Evolutionary conservation across 2,797 vertebrate species (phyloP), one percentile per base, ranked within the genome.

Genomic region (Novumbra hubbsi): DNA sequence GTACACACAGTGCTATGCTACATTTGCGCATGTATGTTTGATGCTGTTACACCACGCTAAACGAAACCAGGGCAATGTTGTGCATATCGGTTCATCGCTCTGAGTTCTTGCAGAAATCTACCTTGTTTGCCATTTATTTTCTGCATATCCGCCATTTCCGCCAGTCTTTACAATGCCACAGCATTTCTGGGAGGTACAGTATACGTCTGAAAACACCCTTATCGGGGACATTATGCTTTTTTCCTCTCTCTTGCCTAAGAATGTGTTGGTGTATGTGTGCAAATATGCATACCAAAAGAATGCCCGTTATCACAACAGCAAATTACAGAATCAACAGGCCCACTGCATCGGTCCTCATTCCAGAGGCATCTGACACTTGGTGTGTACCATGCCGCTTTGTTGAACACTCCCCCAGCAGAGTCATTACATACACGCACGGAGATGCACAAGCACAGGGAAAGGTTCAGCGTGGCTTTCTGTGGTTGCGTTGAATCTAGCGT

Each of bases 401-500:
- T 84, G 77, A 84, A 77, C 73, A 81, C 34, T 50, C 76, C 75
- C 76, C 71, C 66, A 55, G 71, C 74, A 81, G 74, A 82, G 79
- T 86, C 72, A 83, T 83, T 78, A 72, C 65, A 63, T 65, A 72
- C 48, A 60, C 55, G 55, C 41, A 69, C 27, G 70, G 68, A 52
- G 27, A 70, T 55, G 62, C 16, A 67, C 72, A 74, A 75, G 62
- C 16, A 67, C 72, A 74, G 76, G 76, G 5, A 19, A 66, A 66
- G 38, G 55, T 67, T 17, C 71, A 76, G 77, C 75, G 52, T n/a
- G 32, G 55, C 76, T 79, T 78, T 81, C 78, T 71, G 72, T 75
- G 84, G 82, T 85, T 76, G 77, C 81, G 63, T 57, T 80, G 72
- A 52, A 80, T 78, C 78, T 80, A 48, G 74, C 76, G 76, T 83